Base-by-base conservation (phyloP, 2,888 invertebrate species). In the Pediacus dermestoides region DNA sequence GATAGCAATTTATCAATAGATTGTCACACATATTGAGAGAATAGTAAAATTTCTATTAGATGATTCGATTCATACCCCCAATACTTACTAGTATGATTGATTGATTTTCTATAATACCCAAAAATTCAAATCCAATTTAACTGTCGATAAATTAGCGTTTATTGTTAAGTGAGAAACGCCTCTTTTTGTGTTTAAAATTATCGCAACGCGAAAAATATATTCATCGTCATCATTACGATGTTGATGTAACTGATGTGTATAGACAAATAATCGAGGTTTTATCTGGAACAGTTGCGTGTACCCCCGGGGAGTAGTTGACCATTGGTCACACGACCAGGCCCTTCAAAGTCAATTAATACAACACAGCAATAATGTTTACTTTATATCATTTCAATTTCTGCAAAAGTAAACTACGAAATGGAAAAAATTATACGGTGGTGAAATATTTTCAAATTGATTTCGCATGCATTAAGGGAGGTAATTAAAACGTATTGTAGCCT, bases 31-130 rank as follows among this genome's bases (percentile, higher is more conserved):
- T 52, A 53, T 53, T 53, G 57, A 57, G 52, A 52, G 42, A 47
- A 48, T 51, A 47, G 55, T 57, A 55, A 58, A n/a, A 54, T 64
- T 62, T 60, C 57, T 60, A 61, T 62, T 60, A 53, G 57, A 58
- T 60, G 62, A 60, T 55, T 46, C 26, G 45, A 51, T 27, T 36
- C 28, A 32, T 34, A 45, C 43, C 55, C 51, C 47, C 46, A 46
- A 45, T 46, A 50, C 46, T 56, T 61, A 55, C 46, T 34, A 42
- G 39, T 39, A 50, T 64, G 63, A 64, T 64, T 61, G 64, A 64
- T 64, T 48, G 61, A 47, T 58, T 63, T 61, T 55, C 62, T 54
- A 60, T 62, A 55, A 52, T 46, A 6, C n/a, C 48, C 42, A 45
- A 53, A 51, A 41, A 46, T 49, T 52, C 45, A 48, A 53, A 51